Conservation (phyloP, 2,797 vertebrate species). For the Chelon auratus region DNA sequence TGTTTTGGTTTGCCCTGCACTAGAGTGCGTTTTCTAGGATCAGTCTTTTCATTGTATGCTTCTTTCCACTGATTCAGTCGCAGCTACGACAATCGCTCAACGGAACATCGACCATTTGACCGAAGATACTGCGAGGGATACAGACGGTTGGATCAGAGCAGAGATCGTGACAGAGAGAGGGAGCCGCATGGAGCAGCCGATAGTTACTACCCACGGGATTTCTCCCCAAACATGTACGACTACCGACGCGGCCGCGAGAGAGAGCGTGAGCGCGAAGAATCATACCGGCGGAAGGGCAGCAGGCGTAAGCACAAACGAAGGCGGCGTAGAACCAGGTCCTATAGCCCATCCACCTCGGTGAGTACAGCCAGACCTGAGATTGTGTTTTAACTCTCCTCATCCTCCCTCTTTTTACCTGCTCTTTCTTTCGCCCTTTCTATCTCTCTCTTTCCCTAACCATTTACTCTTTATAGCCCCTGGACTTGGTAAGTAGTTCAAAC, state of each 20-base stretch:
- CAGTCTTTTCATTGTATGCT: neutral
- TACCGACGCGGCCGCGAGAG: slow-evolving; percentile 89
- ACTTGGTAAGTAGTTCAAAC: slow-evolving; percentile 88
- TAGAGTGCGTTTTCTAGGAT: neutral
- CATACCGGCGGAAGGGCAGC: slow-evolving; percentile 91
- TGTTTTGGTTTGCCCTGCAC: neutral
- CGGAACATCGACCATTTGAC: slow-evolving; percentile 90
- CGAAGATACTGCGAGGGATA: slow-evolving; percentile 92
- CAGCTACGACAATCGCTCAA: slow-evolving; percentile 92
- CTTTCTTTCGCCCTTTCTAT: slow-evolving; percentile 72
- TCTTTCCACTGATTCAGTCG: slow-evolving; percentile 55
- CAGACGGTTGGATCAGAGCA: slow-evolving; percentile 89
- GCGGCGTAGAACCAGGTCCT: slow-evolving; percentile 96
- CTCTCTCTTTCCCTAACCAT: slow-evolving; percentile 79
- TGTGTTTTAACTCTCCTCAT: slow-evolving; percentile 75
- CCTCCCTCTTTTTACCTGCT: slow-evolving; percentile 69
- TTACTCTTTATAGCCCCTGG: slow-evolving; percentile 82
- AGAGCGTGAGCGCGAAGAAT: slow-evolving; percentile 80
- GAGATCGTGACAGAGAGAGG: slow-evolving; percentile 84
- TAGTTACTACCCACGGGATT: slow-evolving; percentile 88
- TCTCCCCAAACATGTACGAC: slow-evolving; percentile 88
- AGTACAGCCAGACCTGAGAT: slow-evolving; percentile 87
- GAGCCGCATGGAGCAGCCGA: slow-evolving; percentile 84
- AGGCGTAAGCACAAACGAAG: slow-evolving; percentile 97
- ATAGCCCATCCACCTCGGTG: slow-evolving; percentile 99